Evolutionary conservation across 2,113 vertebrate species (phyloP).

Genomic region (Tragulus kanchil): DNA sequence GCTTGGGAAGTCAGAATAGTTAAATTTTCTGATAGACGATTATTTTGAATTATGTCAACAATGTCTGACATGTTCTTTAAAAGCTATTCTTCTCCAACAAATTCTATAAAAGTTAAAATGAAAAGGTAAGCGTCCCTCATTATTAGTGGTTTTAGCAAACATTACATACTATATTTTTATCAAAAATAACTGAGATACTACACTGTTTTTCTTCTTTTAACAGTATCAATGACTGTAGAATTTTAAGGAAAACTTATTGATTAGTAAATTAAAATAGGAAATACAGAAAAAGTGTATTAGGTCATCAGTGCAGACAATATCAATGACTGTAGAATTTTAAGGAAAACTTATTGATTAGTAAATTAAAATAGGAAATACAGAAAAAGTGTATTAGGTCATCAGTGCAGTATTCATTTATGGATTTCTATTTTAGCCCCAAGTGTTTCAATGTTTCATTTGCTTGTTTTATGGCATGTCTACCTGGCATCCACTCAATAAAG

Average conservation of each 20-base stretch:
- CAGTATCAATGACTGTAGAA: background rate
- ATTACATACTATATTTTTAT: background rate
- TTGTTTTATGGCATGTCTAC: background rate
- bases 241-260: background rate
- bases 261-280: background rate
- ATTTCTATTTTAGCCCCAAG: background rate
- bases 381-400: background rate
- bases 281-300: background rate
- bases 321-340: background rate
- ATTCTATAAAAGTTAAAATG: background rate
- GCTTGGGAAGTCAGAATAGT: background rate
- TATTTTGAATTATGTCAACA: background rate
- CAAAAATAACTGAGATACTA: background rate
- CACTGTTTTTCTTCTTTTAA: background rate
- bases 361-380: background rate
- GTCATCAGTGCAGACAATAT: background rate
- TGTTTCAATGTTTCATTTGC: background rate
- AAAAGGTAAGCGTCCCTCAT: background rate
- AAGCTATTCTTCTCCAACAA: background rate
- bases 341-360: background rate
- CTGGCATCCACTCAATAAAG: background rate
- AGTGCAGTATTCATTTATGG: background rate
- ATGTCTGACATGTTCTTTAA: background rate
- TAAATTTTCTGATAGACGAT: background rate
- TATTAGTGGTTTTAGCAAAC: background rate